Base-by-base conservation (phyloP, 2,888 invertebrate species). In the Ochlodes sylvanus region DNA sequence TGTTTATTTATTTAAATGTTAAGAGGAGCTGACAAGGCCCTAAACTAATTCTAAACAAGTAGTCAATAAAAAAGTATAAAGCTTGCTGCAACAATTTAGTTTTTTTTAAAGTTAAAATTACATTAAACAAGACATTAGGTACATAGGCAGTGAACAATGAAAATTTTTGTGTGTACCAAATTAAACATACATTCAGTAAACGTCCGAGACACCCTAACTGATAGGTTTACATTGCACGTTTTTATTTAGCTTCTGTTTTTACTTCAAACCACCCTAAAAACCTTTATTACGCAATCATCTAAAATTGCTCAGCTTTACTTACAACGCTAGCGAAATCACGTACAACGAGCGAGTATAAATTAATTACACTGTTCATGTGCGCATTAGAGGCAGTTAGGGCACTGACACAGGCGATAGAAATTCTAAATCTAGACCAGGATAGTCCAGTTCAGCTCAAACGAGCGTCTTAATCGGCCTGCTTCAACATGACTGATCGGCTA, bases 401-500 rank as follows among this genome's bases (percentile, higher is more conserved):
- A 61, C 61, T 68, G 67, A 68, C 65, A 52, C 66, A 61, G 41
- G 32, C 55, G 61, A 67, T 68, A 61, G 54, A 67, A 68, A 47
- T 68, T 56, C 67, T 68, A 75, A 72, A 76, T 77, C 79, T 78
- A 76, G 83, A 82, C 79, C 78, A 60, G 70, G 72, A 71, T 58
- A 69, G 68, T 73, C 74, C 70, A 75, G 73, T 70, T 73, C 66
- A 67, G 67, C 58, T 63, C 64, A 69, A 69, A 68, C 70, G 67
- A 72, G 71, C 67, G 61, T 66, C 68, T 73, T 77, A 76, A 78
- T 78, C 75, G 73, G 70, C 71, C 73, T 71, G 71, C 72, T 72
- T 72, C 70, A 62, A 72, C 72, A 76, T 85, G 87, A 88, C 71
- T 83, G 86, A 87, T 88, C 71, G 75, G 74, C 71, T 75, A 75